These are phyloP conservation scores for Archilochus colubris DNA, from an alignment of 2,113 vertebrate genomes.

Conservation along the genomic window DNA sequence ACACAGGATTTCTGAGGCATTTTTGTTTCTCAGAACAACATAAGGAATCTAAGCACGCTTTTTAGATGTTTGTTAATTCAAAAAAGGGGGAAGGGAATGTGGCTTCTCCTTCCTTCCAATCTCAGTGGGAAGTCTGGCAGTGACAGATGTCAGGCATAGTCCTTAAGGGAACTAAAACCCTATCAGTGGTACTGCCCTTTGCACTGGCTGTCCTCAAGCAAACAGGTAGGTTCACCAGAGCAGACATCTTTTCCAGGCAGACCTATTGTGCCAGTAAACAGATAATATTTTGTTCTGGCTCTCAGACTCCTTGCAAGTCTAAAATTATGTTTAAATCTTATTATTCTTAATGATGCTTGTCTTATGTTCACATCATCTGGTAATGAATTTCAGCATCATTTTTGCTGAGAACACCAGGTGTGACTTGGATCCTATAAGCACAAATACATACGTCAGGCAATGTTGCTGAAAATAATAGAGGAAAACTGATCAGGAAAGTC, in stretches of 20 bases:
- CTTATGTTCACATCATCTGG: not conserved
- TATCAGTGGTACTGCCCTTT: not conserved
- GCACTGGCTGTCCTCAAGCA: not conserved
- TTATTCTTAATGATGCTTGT: not conserved
- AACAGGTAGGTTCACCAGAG: rapidly evolving
- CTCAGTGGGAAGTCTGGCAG: not conserved
- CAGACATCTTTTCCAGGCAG: not conserved
- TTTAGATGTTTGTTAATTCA: not conserved
- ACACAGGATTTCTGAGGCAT: not conserved
- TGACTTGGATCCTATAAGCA: not conserved
- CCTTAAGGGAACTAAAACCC: not conserved
- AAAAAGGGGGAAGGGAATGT: not conserved
- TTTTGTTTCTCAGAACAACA: not conserved
- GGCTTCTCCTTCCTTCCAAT: not conserved
- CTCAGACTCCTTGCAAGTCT: not conserved
- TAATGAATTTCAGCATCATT: not conserved
- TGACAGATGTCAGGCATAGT: not conserved
- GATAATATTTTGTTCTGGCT: not conserved
- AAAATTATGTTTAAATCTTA: not conserved
- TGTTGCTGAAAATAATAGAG: not conserved
- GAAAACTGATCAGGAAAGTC: not conserved
- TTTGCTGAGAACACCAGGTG: not conserved
- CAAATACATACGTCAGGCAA: not conserved
- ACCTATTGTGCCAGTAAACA: not conserved
- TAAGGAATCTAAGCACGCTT: not conserved